Percentiles rank a stretch among this genome's conserved stretches.
Evolutionary conservation across 2,797 vertebrate species (phyloP).

Genomic region (Myotis planiceps): DNA sequence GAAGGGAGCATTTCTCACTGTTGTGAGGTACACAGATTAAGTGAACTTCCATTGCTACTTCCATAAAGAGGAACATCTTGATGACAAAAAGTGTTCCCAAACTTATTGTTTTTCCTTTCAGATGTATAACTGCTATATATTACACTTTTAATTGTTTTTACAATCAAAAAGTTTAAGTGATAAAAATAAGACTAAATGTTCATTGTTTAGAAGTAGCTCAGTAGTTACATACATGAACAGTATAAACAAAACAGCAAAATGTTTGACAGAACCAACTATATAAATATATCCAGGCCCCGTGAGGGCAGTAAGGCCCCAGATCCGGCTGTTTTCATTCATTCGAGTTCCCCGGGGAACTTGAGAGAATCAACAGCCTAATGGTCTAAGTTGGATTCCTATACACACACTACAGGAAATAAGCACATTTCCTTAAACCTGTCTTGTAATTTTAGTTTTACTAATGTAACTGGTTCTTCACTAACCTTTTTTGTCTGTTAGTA

Average conservation of each 20-base stretch:
- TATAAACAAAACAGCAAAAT: not conserved
- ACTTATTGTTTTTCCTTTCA: not conserved
- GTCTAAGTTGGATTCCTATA: not conserved
- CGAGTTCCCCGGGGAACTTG: not conserved
- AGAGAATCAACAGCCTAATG: not conserved
- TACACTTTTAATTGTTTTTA: not conserved
- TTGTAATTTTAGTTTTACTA: not conserved
- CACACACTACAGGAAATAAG: not conserved
- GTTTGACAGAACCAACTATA: not conserved
- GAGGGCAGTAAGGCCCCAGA: accelerated
- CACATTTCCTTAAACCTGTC: not conserved
- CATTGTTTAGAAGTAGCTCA: not conserved
- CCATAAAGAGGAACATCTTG: not conserved
- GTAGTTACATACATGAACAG: not conserved
- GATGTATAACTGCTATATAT: not conserved
- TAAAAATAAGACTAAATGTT: not conserved
- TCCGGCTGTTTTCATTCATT: not conserved
- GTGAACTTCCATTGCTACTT: not conserved
- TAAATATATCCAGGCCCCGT: no score
- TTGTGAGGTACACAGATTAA: not conserved
- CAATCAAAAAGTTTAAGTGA: not conserved
- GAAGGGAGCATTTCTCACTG: not conserved
- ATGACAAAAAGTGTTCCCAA: not conserved
- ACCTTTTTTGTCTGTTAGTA: not conserved
- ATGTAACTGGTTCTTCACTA: not conserved